Base-by-base conservation (phyloP, 2,888 invertebrate species). In the Apocheima hispidaria region DNA sequence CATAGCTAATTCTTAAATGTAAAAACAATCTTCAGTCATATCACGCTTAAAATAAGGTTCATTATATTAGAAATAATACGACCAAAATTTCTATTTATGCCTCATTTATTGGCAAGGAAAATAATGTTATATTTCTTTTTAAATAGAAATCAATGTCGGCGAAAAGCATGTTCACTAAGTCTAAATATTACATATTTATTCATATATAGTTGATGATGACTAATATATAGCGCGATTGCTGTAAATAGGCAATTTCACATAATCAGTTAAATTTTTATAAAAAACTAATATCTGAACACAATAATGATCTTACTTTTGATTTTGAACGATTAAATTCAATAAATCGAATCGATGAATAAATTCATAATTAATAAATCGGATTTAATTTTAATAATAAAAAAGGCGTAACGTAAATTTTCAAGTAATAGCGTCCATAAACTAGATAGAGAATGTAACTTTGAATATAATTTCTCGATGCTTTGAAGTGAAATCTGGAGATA, bases 181-280 rank as follows among this genome's bases (percentile, higher is more conserved):
- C 83, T 86, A 84, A 72, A 82, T 82, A 83, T 81, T 78, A 86
- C 80, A 84, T 82, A 81, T 76, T 71, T 75, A 76, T 74, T 75
- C 76, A 82, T 84, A 83, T 84, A 85, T 79, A 83, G 81, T 79
- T 87, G n/a, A n/a, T n/a, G n/a, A n/a, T n/a, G 86, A 86, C 85
- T 87, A 84, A 83, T 77, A 83, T 77, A 77, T 68, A 78, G 74
- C 72, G 72, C 74, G 75, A 80, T 77, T 82, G 78, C 72, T 78
- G 72, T 78, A 81, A 79, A 67, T 74, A 48, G 35, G 21, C 55
- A 55, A 9, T 30, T 44, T 41, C 14, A 4, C 14, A 30, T 16
- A n/a, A 18, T 50, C 38, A 40, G 18, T 36, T 5, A 1, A 18
- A 28, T 46, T 28, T 18, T 4, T 16, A 23, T 12, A 23, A 23